Evolutionary conservation across 2,797 vertebrate genomes (phyloP), one percentile per base, ranked within the genome.

Genomic region (Liparis tanakae): DNA sequence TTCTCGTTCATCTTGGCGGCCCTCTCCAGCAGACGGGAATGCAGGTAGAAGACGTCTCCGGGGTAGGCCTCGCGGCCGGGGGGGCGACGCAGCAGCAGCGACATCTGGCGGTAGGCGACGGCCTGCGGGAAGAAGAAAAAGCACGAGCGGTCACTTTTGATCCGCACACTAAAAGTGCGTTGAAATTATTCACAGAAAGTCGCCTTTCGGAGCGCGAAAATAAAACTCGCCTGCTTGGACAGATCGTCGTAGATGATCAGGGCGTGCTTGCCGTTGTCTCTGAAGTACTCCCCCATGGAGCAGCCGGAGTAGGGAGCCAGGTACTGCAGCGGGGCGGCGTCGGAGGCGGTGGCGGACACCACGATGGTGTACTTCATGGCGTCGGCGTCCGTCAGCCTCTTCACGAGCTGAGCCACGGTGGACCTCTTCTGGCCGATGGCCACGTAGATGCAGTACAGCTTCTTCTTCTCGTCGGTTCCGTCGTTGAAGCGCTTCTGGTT

Each of bases 311-410:
- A 99, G 6, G 98, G 98, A 83, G 98, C 98, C 92, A 99, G 91
- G 81, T 99, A 99, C 94, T 99, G 98, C 78, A 99, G 95, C 3
- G 98, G 98, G 20, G 98, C 98, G 1, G 98, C 98, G 66, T 99
- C 98, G 0, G 98, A 99, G 10, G 98, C 97, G 0, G 98, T 99
- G 41, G 98, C 98, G 46, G 97, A 99, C 69, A 99, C 97, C 89
- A 99, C 98, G 1, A 98, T 99, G 59, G 98, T 99, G 91, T 99
- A 99, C 88, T 98, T 98, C 97, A 99, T 99, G 84, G 98, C 98
- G 89, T 97, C 96, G 15, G 98, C 93, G 39, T 99, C 96, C 5
- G 96, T 98, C 8, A 99, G 94, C 88, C 97, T 96, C 94, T 99
- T 99, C 41, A 99, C 98, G 89, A 99, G 89, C 93, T 99, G 98